Conservation (phyloP, 2,888 invertebrate species). For the Chrysolina americana region DNA sequence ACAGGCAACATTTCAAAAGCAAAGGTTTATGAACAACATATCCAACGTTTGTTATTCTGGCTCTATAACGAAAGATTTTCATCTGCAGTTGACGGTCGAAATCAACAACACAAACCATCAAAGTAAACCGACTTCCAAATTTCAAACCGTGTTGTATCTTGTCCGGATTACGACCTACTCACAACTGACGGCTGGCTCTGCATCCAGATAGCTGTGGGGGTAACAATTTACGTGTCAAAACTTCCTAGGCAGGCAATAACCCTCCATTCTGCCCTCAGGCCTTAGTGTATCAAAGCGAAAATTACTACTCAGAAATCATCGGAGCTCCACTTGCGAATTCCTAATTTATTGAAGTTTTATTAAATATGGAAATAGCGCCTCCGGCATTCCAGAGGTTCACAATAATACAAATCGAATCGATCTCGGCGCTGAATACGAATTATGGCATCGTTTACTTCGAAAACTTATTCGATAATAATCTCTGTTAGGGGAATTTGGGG, state of each 20-base stretch:
- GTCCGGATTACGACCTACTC: not conserved
- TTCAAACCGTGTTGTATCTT: not conserved
- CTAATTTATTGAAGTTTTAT: conserved; percentile 8
- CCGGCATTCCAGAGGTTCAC: not conserved
- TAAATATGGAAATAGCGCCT: not conserved
- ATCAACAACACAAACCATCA: not conserved
- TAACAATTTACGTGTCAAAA: not conserved
- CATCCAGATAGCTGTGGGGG: not conserved
- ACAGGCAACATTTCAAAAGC: too few species aligned
- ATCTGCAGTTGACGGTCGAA: not conserved
- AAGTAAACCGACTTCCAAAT: not conserved
- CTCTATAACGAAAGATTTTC: not conserved
- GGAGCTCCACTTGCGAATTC: not conserved
- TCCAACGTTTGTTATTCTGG: too few species aligned
- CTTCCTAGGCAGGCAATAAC: not conserved
- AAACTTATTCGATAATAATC: not conserved
- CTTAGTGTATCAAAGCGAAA: conserved; percentile 10
- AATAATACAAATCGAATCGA: conserved; percentile 12
- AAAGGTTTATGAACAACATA: too few species aligned
- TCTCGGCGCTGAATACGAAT: not conserved
- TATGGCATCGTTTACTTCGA: not conserved
- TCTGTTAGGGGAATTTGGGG: too few species aligned
- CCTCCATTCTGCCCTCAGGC: not conserved
- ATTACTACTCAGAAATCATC: conserved; percentile 12
- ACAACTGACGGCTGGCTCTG: not conserved